Percentiles rank a stretch among this genome's conserved stretches.
Conservation (phyloP, 2,797 vertebrate species). For the Sphenodon punctatus region DNA sequence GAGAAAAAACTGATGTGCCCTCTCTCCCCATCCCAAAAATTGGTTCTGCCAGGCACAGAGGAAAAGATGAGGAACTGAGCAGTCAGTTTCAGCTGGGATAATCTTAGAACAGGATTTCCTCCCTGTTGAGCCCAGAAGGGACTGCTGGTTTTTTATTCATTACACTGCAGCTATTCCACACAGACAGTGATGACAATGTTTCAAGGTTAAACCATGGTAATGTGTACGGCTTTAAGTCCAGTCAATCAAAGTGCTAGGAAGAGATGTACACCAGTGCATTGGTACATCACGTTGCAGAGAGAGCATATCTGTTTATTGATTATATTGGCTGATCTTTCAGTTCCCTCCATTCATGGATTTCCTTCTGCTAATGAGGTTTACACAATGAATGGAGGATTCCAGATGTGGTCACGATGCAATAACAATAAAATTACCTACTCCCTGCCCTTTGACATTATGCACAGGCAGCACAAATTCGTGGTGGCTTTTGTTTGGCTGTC, state of each 20-base stretch:
- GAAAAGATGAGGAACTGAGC: too few species aligned
- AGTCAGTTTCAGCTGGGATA: background rate
- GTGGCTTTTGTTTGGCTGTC: background rate
- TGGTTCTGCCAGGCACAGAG: background rate
- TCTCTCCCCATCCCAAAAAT: background rate
- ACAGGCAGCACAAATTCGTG: background rate
- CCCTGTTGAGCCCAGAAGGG: background rate
- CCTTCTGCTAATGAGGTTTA: rapidly evolving
- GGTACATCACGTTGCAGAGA: rapidly evolving
- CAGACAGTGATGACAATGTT: rapidly evolving
- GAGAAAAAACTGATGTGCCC: background rate
- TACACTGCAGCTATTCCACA: rapidly evolving
- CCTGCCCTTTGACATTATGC: rapidly evolving
- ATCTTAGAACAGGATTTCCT: background rate
- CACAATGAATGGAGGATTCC: rapidly evolving
- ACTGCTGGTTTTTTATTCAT: too few species aligned
- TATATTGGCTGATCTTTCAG: rapidly evolving
- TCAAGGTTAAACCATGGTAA: background rate
- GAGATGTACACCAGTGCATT: rapidly evolving
- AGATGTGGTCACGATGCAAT: rapidly evolving
- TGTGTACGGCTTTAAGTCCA: rapidly evolving
- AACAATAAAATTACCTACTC: background rate
- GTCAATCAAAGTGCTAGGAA: background rate
- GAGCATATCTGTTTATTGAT: rapidly evolving
- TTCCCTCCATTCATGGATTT: rapidly evolving